These are phyloP conservation scores for Astropecten irregularis DNA, from an alignment of 53 echinoderm and acorn worm species.

Conservation along the genomic window DNA sequence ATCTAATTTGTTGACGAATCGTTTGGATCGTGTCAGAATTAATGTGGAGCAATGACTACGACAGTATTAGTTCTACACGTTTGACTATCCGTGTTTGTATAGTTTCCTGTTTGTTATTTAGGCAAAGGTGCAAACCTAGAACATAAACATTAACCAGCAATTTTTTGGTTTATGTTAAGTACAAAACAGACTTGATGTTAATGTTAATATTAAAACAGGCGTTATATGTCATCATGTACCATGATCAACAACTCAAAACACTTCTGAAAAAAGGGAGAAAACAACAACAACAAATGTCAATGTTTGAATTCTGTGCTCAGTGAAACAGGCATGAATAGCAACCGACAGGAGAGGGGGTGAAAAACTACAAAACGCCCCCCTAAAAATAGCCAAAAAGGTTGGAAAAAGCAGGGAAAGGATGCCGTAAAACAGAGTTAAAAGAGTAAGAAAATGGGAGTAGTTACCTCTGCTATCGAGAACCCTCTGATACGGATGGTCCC, in stretches of 20 bases:
- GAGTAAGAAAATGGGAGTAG: slow-evolving; percentile 47
- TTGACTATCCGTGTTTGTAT: too few species aligned
- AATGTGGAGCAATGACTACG: not conserved
- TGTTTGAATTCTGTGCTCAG: slow-evolving; percentile 57
- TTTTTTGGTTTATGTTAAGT: slow-evolving; percentile 18
- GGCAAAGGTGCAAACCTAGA: slow-evolving; percentile 32
- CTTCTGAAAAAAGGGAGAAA: too few species aligned
- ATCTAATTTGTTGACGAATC: not conserved
- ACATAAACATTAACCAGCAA: not conserved
- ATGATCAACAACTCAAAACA: not conserved
- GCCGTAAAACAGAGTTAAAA: slow-evolving; percentile 14
- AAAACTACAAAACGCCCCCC: not conserved
- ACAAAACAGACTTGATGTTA: slow-evolving; percentile 42
- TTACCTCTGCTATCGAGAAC: slow-evolving; percentile 97
- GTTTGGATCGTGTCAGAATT: not conserved
- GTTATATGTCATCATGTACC: slow-evolving; percentile 5
- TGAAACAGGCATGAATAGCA: slow-evolving; percentile 1
- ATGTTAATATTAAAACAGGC: slow-evolving; percentile 53
- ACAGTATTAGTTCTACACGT: slow-evolving; percentile 44
- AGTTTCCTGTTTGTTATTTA: slow-evolving; percentile 9
- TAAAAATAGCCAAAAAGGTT: not conserved
- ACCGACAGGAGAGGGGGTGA: slow-evolving; percentile 5
- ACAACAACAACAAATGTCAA: slow-evolving; percentile 17
- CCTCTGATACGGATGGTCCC: slow-evolving; percentile 99
- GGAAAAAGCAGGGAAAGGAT: slow-evolving; percentile 20